These are phyloP conservation scores for Melanotaenia maccullochi DNA, from an alignment of 2,797 vertebrate species.

Conservation along the genomic window DNA sequence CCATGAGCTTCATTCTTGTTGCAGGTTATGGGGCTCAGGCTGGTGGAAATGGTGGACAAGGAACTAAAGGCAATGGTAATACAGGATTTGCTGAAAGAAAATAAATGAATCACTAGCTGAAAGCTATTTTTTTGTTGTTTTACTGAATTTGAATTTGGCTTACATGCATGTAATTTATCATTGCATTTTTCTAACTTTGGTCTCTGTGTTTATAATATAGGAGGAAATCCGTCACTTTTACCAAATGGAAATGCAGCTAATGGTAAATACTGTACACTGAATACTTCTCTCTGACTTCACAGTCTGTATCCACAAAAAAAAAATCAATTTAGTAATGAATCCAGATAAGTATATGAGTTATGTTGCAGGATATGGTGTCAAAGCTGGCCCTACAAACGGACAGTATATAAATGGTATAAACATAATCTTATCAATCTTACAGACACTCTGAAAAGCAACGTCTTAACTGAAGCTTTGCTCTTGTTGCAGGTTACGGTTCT, in stretches of 20 bases:
- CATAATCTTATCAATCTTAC: neutral
- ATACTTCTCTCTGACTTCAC: no score
- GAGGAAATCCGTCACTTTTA: constrained; percentile 45
- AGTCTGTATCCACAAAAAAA: neutral
- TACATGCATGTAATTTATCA: no score
- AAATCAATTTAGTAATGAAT: neutral
- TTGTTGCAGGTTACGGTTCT: no score
- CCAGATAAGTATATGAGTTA: neutral
- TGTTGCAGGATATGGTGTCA: constrained; percentile 57
- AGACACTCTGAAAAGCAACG: no score
- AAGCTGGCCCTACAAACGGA: constrained; percentile 30
- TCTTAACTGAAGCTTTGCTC: no score
- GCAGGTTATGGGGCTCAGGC: constrained; percentile 50
- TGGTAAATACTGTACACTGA: constrained; percentile 20
- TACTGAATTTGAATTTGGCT: no score
- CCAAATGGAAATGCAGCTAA: constrained; percentile 57
- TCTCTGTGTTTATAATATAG: constrained; percentile 22
- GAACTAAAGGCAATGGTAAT: neutral
- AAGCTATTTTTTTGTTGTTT: no score
- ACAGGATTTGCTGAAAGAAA: no score
- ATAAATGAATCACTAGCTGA: no score
- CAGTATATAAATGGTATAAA: constrained; percentile 31
- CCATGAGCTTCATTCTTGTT: neutral
- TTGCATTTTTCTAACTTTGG: no score
- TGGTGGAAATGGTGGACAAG: constrained; percentile 18